Conservation (phyloP, 2,113 vertebrate species). For the Merops nubicus region DNA sequence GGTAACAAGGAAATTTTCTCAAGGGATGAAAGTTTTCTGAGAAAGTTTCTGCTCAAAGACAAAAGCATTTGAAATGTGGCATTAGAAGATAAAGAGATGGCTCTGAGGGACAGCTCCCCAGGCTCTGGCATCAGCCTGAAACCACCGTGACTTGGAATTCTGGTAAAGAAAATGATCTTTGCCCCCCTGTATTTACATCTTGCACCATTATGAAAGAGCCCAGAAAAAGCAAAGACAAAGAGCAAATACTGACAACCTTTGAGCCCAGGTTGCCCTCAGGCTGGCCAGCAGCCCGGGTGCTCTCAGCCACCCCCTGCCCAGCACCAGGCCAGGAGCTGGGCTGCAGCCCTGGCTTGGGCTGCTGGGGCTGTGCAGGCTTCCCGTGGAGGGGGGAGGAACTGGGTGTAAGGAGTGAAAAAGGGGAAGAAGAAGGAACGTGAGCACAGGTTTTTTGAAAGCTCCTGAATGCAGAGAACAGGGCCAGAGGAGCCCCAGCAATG, state of each 20-base stretch:
- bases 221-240: neutral
- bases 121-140: neutral
- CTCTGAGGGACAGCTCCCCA: neutral
- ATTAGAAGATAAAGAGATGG: neutral
- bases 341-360: too few relatives aligned
- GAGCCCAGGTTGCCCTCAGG: neutral
- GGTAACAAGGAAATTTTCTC: neutral
- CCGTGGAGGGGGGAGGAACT: accelerated
- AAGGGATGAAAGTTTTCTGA: neutral
- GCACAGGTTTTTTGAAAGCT: neutral
- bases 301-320: neutral
- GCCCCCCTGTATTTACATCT: neutral
- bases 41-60: neutral
- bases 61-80: neutral
- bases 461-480: accelerated
- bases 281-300: neutral
- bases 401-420: neutral
- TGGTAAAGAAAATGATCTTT: neutral
- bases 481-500: accelerated
- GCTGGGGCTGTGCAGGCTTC: too few relatives aligned
- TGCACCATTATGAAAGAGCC: neutral
- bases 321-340: neutral
- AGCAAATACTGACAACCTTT: neutral
- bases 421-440: neutral
- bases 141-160: neutral